Evolutionary conservation across 1,140 invertebrate species (phyloP).

Genomic region (Diachasmimorpha longicaudata): DNA sequence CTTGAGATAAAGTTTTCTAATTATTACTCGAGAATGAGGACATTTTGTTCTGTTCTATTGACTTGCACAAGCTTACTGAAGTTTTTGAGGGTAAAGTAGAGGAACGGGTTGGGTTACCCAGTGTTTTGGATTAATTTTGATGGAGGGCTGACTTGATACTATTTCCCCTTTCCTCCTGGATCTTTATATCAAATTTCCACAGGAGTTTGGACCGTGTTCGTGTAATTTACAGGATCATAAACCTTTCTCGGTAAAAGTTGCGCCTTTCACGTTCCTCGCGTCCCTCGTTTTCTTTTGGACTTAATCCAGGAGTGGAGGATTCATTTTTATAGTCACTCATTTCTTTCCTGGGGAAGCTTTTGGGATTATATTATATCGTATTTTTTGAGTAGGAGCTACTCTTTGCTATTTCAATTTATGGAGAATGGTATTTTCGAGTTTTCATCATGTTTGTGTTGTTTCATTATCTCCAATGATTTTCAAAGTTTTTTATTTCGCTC

Average conservation of each 20-base stretch:
- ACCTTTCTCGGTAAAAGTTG: background rate
- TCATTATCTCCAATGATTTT: background rate
- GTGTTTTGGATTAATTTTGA: background rate
- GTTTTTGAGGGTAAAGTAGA: background rate
- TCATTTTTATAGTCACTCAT: no score
- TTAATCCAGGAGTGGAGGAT: no score
- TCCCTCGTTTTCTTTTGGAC: no score
- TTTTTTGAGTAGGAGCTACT: no score
- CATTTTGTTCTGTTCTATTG: background rate
- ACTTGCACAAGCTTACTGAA: background rate
- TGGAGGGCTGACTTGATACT: no score
- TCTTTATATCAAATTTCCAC: background rate
- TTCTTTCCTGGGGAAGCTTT: no score
- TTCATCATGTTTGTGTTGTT: background rate
- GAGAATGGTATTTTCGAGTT: no score
- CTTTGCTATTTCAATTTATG: no score
- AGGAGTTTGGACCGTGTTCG: background rate
- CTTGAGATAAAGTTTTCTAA: background rate
- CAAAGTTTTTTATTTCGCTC: background rate
- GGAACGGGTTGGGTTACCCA: background rate
- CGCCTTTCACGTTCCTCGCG: background rate
- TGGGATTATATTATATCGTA: no score
- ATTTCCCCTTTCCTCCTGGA: background rate
- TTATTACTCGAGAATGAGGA: background rate
- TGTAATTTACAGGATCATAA: background rate